These are phyloP conservation scores for Drosophila nr. fundita DNA, from an alignment of 2,888 invertebrate species.

Conservation along the genomic window DNA sequence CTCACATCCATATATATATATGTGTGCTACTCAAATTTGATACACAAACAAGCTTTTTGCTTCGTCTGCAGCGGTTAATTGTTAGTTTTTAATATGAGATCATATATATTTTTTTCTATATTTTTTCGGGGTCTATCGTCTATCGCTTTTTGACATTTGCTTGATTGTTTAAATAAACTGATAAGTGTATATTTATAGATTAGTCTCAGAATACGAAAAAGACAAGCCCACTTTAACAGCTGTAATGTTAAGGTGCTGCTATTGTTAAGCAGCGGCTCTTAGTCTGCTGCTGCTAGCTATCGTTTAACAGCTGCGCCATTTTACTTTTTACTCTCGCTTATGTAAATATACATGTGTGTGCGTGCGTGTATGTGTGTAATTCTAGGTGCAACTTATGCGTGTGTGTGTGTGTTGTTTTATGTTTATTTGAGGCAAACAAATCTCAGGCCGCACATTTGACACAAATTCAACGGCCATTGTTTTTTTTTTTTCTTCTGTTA, in stretches of 20 bases:
- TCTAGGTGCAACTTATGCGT: conserved; percentile 21
- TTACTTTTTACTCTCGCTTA: conserved; percentile 40
- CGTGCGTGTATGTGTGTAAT: conserved; percentile 24
- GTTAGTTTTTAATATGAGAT: conserved; percentile 77
- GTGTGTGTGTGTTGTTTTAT: conserved; percentile 39
- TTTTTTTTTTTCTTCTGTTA: conserved; percentile 30
- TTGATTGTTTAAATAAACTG: conserved; percentile 38
- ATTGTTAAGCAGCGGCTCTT: conserved; percentile 16
- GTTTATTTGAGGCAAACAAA: conserved; percentile 69
- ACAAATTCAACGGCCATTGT: conserved; percentile 62
- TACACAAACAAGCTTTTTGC: conserved; percentile 62
- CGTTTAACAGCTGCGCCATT: conserved; percentile 38
- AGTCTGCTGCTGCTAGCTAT: conserved; percentile 13
- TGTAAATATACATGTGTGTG: conserved; percentile 14
- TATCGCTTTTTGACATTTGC: conserved; percentile 48
- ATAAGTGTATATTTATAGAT: conserved; percentile 59
- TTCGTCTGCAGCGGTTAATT: conserved; percentile 60
- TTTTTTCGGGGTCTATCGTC: conserved; percentile 16
- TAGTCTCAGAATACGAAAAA: conserved; percentile 7
- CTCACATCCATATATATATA: not conserved
- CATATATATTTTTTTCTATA: conserved; percentile 36
- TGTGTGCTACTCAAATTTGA: conserved; percentile 60
- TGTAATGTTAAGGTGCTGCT: conserved; percentile 25
- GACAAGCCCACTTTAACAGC: conserved; percentile 46
- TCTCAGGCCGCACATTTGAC: conserved; percentile 72